These are phyloP conservation scores for Cosmia pyralina DNA, from an alignment of 2,888 invertebrate species.

Conservation along the genomic window DNA sequence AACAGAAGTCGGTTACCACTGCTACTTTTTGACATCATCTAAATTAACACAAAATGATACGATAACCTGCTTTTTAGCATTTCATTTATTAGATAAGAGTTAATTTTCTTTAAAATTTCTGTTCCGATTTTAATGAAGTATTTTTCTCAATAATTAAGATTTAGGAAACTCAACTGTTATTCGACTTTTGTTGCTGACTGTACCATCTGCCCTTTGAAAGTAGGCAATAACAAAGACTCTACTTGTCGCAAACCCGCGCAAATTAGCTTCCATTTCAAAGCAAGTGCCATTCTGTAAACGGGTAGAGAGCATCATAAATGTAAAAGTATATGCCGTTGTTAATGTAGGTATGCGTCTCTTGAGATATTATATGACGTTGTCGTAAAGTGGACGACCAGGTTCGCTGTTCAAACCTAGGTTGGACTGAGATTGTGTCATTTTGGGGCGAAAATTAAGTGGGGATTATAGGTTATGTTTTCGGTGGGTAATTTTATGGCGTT, in stretches of 20 bases:
- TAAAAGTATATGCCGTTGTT: slow-evolving; percentile 61
- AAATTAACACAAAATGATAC: no score
- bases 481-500: no score
- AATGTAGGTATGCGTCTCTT: slow-evolving; percentile 37
- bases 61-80: no score
- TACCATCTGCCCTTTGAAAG: slow-evolving; percentile 40
- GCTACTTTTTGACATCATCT: no score
- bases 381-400: slow-evolving; percentile 38
- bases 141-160: no score
- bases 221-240: slow-evolving; percentile 52
- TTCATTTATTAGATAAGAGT: no score
- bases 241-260: slow-evolving; percentile 51
- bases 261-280: slow-evolving; percentile 61
- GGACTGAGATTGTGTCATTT: background rate
- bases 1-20: no score
- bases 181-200: no score
- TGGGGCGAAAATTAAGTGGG: slow-evolving; percentile 10
- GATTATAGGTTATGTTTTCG: background rate
- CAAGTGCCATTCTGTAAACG: slow-evolving; percentile 46
- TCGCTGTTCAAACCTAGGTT: background rate
- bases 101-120: no score
- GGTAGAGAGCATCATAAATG: slow-evolving; percentile 55
- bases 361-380: slow-evolving; percentile 38
- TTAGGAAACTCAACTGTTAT: no score
- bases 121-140: no score